Conservation (phyloP, 2,797 vertebrate genomes). For the Natrix natrix region DNA sequence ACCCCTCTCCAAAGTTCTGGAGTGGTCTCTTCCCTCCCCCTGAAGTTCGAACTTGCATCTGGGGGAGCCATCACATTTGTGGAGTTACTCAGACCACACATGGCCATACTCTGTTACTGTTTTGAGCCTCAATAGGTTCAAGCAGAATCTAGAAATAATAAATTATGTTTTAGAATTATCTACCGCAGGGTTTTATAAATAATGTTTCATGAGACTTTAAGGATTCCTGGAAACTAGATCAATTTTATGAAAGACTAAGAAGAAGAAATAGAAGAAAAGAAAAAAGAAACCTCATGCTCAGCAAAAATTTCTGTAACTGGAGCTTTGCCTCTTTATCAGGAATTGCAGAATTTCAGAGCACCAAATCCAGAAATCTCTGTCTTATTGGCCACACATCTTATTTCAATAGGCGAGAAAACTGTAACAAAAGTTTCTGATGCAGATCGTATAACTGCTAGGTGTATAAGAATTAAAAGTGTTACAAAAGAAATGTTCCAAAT, state of each 20-base stretch:
- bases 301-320: neutral
- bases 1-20: neutral
- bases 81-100: neutral
- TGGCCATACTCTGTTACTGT: neutral
- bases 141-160: neutral
- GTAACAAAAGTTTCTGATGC: neutral
- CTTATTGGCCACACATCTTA: neutral
- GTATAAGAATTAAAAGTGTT: slow-evolving; percentile 7
- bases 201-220: neutral
- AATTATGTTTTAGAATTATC: neutral
- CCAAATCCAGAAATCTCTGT: neutral
- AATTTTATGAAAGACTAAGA: neutral
- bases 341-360: neutral
- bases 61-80: neutral
- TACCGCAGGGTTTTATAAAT: neutral
- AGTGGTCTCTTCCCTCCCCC: neutral
- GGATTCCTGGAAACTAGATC: neutral
- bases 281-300: neutral
- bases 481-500: slow-evolving; percentile 42
- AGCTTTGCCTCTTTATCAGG: neutral
- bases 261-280: neutral
- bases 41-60: neutral
- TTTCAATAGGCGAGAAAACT: neutral
- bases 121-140: neutral
- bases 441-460: neutral